Percentiles rank a stretch among this genome's conserved stretches.
These are phyloP conservation scores for Geopemphigus sp. DNA, from an alignment of 1,140 invertebrate genomes.

Conservation along the genomic window DNA sequence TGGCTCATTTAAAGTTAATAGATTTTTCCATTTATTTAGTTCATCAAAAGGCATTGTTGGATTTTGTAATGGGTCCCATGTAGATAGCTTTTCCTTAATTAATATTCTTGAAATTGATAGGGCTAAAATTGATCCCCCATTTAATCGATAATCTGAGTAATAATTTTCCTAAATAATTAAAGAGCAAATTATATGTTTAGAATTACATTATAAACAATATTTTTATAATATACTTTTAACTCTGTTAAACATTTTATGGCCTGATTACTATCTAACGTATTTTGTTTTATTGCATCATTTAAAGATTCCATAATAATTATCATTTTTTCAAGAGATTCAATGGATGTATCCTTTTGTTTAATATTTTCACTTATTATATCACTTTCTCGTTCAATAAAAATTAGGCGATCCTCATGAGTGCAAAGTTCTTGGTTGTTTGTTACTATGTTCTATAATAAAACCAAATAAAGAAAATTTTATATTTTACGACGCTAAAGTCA, in stretches of 20 bases:
- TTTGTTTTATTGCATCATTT: conserved; percentile 58
- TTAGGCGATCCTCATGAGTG: conserved; percentile 72
- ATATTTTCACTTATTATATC: conserved; percentile 69
- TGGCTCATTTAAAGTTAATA: conserved; percentile 60
- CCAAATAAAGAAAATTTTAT: neutral
- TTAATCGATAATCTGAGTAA: conserved; percentile 65
- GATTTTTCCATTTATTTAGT: conserved; percentile 71
- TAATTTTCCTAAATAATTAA: conserved; percentile 57
- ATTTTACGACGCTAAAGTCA: neutral
- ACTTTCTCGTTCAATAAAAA: conserved; percentile 77
- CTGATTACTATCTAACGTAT: conserved; percentile 68
- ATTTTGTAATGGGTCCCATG: conserved; percentile 73
- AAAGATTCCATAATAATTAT: conserved; percentile 69
- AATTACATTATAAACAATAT: neutral
- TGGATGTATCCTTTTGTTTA: conserved; percentile 70
- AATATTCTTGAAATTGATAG: conserved; percentile 65
- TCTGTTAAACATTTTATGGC: conserved; percentile 58
- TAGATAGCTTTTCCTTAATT: conserved; percentile 66
- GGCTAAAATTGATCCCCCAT: conserved; percentile 66
- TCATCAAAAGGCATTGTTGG: conserved; percentile 64
- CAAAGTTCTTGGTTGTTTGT: conserved; percentile 77
- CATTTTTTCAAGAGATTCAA: conserved; percentile 71
- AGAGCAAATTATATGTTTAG: neutral
- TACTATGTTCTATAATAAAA: conserved; percentile 72
- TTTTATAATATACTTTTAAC: conserved; percentile 39